These are phyloP conservation scores for Leptosomus discolor DNA, from an alignment of 2,113 vertebrate genomes.

Conservation along the genomic window DNA sequence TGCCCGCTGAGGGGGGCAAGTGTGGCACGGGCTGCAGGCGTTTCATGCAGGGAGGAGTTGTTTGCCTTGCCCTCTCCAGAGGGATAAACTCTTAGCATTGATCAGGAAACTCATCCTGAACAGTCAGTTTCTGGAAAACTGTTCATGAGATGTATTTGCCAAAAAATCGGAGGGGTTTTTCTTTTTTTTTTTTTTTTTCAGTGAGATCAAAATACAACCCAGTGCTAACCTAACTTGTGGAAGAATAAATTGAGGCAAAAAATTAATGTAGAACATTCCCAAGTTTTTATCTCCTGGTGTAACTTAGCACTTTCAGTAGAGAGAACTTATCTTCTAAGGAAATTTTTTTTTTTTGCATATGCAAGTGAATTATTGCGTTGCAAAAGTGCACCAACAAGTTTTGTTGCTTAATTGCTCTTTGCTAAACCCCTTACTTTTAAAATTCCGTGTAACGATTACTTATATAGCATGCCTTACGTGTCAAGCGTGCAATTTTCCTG, in stretches of 20 bases:
- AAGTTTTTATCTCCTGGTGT: neutral
- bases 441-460: neutral
- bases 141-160: neutral
- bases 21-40: accelerated
- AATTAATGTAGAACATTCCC: neutral
- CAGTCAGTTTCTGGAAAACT: neutral
- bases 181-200: too few relatives aligned
- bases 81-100: neutral
- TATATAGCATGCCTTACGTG: neutral
- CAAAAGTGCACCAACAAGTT: neutral
- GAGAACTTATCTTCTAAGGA: neutral
- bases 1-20: neutral
- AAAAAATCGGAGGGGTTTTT: neutral
- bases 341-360: neutral
- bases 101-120: neutral
- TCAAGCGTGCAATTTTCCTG: neutral
- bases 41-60: neutral
- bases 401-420: neutral
- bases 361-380: neutral
- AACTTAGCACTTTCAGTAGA: neutral
- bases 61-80: neutral
- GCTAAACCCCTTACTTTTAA: neutral
- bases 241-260: neutral
- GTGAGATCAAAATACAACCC: neutral
- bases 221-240: neutral